Base-by-base conservation (phyloP, 1,140 invertebrate species). In the Nylanderia fulva region DNA sequence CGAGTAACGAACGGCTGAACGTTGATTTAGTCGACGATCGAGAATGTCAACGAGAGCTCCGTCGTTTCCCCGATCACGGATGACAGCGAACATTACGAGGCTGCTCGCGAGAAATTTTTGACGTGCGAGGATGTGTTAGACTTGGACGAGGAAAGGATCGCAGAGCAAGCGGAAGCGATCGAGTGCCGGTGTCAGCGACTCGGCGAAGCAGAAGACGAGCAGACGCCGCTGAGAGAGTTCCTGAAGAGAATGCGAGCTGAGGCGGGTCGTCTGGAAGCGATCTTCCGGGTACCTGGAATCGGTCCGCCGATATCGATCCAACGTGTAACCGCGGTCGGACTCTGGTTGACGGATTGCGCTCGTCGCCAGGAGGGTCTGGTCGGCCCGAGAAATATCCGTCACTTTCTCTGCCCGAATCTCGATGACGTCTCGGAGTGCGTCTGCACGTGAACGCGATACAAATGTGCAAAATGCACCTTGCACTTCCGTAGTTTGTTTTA, bases 371-470 rank as follows among this genome's bases (percentile, higher is more conserved):
- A 91, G n/a, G 93, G 93, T 24, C 58, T 91, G 48, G 91, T 95
- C 69, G 92, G 93, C 0, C 93, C 94, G 9, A 91, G 93, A 11
- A 93, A 94, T 85, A 88, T 93, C 69, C 88, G 89, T 45, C 93
- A 94, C 80, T 93, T 93, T 63, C 89, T 94, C 13, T 95, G 94
- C 45, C 94, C 94, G 29, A 85, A 88, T 45, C 89, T 93, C 48
- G 83, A 93, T 15, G 88, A 85, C 27, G 15, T 45, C 29, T 27
- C 7, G 11, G 76, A 79, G 5, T 42, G 29, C 60, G 76, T 39
- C 15, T 68, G 48, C 21, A 27, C n/a, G 9, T 61, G 29, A 48
- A 61, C 33, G 29, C 24, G 21, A n/a, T 3, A 11, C 39, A 39
- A 42, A 42, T n/a, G 4, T 24, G 4, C 18, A 21, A n/a, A n/a